Evolutionary conservation across 2,888 invertebrate species (phyloP).

Genomic region (Synanthedon tipuliformis): DNA sequence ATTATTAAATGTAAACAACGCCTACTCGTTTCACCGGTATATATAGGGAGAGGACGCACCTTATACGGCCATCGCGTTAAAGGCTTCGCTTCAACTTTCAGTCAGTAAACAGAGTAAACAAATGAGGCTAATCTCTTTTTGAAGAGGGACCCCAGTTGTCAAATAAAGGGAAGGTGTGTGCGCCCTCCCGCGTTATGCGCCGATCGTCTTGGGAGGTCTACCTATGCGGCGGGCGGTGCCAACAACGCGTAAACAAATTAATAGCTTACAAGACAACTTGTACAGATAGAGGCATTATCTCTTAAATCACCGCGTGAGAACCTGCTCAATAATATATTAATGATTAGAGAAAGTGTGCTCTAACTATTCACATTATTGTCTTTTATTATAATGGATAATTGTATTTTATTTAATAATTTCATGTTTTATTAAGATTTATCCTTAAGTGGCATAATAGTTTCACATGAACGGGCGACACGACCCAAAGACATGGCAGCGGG

Average conservation of each 20-base stretch:
- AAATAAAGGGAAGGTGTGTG: constrained; percentile 31
- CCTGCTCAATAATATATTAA: constrained; percentile 6
- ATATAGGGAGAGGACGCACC: constrained; percentile 10
- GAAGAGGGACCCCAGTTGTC: constrained; percentile 28
- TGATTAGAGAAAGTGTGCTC: no score
- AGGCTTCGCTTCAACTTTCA: constrained; percentile 14
- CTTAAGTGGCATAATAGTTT: no score
- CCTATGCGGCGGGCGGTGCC: constrained; percentile 9
- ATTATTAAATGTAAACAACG: constrained; percentile 27
- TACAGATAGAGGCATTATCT: constrained; percentile 23
- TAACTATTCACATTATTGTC: no score
- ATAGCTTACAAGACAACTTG: constrained; percentile 37
- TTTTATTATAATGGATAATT: no score
- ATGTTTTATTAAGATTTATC: no score
- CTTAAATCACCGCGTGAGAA: constrained; percentile 28
- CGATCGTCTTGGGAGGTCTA: constrained; percentile 52
- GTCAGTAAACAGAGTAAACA: constrained; percentile 18
- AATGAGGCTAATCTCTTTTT: constrained; percentile 34
- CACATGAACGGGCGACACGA: no score
- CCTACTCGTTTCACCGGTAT: constrained; percentile 21
- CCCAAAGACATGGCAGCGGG: no score
- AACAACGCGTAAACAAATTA: constrained; percentile 33
- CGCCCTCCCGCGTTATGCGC: constrained; percentile 20
- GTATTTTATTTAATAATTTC: no score
- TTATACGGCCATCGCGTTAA: constrained; percentile 22